Percentiles rank a stretch among this genome's conserved stretches.
Conservation (phyloP, 2,797 vertebrate species). For the Erpetoichthys calabaricus region DNA sequence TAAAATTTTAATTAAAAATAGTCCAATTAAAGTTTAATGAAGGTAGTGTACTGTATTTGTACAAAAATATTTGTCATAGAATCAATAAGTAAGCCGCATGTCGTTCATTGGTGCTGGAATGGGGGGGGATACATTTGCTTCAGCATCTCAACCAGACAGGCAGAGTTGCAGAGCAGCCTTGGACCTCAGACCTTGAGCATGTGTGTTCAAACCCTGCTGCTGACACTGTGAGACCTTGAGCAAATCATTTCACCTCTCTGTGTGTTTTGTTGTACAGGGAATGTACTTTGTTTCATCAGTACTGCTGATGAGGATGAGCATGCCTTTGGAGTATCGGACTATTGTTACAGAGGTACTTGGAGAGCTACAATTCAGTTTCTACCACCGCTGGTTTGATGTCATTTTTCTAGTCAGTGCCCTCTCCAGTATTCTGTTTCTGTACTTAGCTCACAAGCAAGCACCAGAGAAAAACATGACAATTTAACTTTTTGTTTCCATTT, state of each 20-base stretch:
- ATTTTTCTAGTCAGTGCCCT: conserved; percentile 96
- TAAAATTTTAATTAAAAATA: too few relatives aligned
- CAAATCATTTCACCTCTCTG: not conserved
- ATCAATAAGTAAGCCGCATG: too few relatives aligned
- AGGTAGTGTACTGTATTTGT: too few relatives aligned
- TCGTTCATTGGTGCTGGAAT: too few relatives aligned
- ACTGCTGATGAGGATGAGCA: conserved; percentile 94
- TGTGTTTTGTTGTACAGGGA: conserved; percentile 40
- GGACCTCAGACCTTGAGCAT: too few relatives aligned
- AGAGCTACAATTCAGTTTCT: conserved; percentile 96
- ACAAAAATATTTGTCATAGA: too few relatives aligned
- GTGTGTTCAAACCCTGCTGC: too few relatives aligned
- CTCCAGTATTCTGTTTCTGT: conserved; percentile 96
- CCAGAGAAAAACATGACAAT: conserved; percentile 85
- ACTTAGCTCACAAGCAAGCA: conserved; percentile 92
- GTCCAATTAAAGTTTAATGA: too few relatives aligned
- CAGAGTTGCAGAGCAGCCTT: too few relatives aligned
- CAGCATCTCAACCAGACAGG: too few relatives aligned
- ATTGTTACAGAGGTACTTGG: conserved; percentile 90
- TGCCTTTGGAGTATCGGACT: conserved; percentile 88
- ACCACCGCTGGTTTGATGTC: conserved; percentile 97
- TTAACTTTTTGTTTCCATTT: conserved; percentile 8
- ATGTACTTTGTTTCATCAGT: conserved; percentile 98
- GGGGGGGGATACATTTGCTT: too few relatives aligned
- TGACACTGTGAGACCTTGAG: too few relatives aligned